Conservation (phyloP, 2,113 vertebrate genomes). For the Phaethon lepturus region DNA sequence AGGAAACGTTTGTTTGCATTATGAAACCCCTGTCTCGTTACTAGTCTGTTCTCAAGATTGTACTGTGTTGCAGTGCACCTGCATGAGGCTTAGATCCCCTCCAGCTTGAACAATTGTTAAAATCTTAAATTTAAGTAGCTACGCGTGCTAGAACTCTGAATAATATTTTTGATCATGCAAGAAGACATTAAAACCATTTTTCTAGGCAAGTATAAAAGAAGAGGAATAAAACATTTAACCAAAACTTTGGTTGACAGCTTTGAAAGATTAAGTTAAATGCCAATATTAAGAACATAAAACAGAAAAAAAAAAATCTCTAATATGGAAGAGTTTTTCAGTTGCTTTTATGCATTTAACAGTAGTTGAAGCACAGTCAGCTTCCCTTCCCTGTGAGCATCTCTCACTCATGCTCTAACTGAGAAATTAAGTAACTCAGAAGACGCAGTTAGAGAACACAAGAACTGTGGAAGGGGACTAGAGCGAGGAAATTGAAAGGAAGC, state of each 20-base stretch:
- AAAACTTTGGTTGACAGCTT: not conserved
- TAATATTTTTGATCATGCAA: not conserved
- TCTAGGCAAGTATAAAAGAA: slow-evolving; percentile 15
- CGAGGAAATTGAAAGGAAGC: not conserved
- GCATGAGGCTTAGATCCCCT: not conserved
- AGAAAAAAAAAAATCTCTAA: not conserved
- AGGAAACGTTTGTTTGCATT: slow-evolving; percentile 55
- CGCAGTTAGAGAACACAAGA: not conserved
- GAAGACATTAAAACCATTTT: not conserved
- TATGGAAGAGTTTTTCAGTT: not conserved
- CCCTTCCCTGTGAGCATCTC: not conserved
- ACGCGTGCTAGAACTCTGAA: not conserved
- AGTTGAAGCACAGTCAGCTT: not conserved
- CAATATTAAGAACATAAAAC: not conserved
- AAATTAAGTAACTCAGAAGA: not conserved
- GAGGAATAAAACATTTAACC: not conserved
- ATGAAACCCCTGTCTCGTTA: slow-evolving; percentile 55
- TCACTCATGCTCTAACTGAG: not conserved
- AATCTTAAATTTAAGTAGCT: not conserved
- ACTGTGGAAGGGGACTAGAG: not conserved
- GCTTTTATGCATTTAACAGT: not conserved
- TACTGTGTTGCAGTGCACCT: slow-evolving; percentile 14
- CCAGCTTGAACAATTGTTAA: not conserved
- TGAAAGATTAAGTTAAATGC: not conserved
- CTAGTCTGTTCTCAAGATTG: not conserved